Base-by-base conservation (phyloP, 2,797 vertebrate species). In the Salarias fasciatus region DNA sequence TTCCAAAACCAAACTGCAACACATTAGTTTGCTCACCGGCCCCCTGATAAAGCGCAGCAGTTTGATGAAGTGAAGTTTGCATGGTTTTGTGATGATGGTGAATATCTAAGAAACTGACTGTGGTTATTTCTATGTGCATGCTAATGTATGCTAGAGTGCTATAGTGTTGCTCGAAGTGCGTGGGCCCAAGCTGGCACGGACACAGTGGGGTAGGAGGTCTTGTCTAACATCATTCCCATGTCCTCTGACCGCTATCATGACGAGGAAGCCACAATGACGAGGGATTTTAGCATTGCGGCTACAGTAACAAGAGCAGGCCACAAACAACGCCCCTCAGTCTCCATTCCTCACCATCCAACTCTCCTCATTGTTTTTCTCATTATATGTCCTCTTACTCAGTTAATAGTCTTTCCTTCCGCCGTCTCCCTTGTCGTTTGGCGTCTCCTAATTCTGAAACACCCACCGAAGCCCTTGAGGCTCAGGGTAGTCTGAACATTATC, bases 251-350 rank as follows among this genome's bases (percentile, higher is more conserved):
- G 64, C 58, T 68, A 24, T 77, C 81, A 82, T 79, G 71, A 82
- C 72, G 61, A 62, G 37, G 47, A 81, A 82, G 72, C 81, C 74
- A 79, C 86, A 87, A 60, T 86, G 75, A 89, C 72, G 74, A 85
- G 78, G 78, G 79, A 73, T 75, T 82, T 68, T 57, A 69, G 50
- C 67, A 49, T 77, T 79, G 76, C 15, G 79, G 82, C 84, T 67
- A 75, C 15, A 61, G 72, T 61, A 77, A 89, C 72, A 45, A 63
- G 62, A 80, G 73, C 12, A 69, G 50, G 58, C 70, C 69, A 62
- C 75, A 78, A 86, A 87, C 84, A 86, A 83, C 57, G 62, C 58
- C 65, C 63, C 65, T 63, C 31, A 31, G 58, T 64, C 77, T 67
- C 57, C 63, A 72, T 47, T 43, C 63, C 60, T 56, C 52, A 47